Base-by-base conservation (phyloP, 2,113 vertebrate genomes). In the Chaenogobius annularis region DNA sequence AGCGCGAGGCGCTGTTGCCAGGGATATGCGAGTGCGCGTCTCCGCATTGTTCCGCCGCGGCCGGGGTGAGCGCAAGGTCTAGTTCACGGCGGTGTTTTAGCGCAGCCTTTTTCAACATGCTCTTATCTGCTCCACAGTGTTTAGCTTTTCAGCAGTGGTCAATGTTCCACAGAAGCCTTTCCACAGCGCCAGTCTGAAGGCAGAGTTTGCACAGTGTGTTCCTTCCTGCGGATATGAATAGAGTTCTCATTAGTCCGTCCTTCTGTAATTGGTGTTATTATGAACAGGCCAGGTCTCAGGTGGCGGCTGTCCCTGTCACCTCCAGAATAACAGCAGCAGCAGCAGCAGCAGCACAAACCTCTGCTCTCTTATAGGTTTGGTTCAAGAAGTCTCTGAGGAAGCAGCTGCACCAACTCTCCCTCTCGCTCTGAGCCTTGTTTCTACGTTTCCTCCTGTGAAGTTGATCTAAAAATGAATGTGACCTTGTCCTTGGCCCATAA, bases 191-290 rank as follows among this genome's bases (percentile, higher is more conserved):
- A 12, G 20, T 56, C 20, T 62, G 8, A 37, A 3, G 35, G 17
- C 3, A 31, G 10, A 43, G 61, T 40, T 35, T 43, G 64, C 11
- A 66, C 19, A 47, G 8, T 6, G 43, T 66, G 40, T 22, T 66
- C 20, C 44, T 46, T 46, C 8, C 44, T 23, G 50, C 26, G 1
- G 62, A 13, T 31, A 46, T 47, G 76, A 73, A 73, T 58, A 66
- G 59, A 50, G 43, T 43, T 7, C 67, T 74, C 68, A 67, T 74
- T 78, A 77, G 48, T 13, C 37, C 40, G 20, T 19, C 9, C 74
- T 55, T 66, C 70, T 80, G 79, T 87, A 81, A 83, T 78, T 83
- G 73, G 73, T 81, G 75, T 74, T 46, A 40, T 40, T 40, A 31
- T 71, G 77, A 77, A 73, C 31, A 50, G 59, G 12, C 14, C 63